Conservation (phyloP, 2,888 invertebrate genomes). For the Cephalotes varians region DNA sequence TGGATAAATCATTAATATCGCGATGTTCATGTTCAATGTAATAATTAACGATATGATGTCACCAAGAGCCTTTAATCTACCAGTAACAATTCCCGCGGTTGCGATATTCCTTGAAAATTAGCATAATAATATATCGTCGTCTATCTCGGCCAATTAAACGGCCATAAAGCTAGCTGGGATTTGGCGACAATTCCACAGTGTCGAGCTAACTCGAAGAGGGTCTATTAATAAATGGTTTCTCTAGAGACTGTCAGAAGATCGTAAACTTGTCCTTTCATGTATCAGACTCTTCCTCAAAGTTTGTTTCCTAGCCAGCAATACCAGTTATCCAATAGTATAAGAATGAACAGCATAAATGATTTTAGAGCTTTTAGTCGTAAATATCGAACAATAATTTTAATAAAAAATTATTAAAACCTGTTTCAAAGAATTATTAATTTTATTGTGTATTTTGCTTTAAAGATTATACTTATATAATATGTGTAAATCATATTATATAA, state of each 20-base stretch:
- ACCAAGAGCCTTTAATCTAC: slow-evolving; percentile 75
- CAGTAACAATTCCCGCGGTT: slow-evolving; percentile 71
- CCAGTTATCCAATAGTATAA: not conserved
- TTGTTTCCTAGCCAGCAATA: slow-evolving; percentile 14
- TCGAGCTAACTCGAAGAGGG: slow-evolving; percentile 76
- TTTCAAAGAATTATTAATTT: not conserved
- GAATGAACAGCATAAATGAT: not conserved
- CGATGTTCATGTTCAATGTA: slow-evolving; percentile 70
- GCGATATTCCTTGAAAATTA: slow-evolving; percentile 78
- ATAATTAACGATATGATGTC: slow-evolving; percentile 77
- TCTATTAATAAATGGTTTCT: slow-evolving; percentile 81
- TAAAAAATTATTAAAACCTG: not conserved
- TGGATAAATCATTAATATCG: slow-evolving; percentile 73
- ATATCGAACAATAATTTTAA: not conserved
- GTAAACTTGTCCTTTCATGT: slow-evolving; percentile 79
- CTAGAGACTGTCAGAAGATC: slow-evolving; percentile 76
- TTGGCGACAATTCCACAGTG: slow-evolving; percentile 71
- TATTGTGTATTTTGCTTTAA: not conserved
- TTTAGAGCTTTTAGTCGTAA: slow-evolving; percentile 3
- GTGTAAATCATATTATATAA: not conserved
- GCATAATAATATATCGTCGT: slow-evolving; percentile 80
- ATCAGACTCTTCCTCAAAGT: slow-evolving; percentile 47
- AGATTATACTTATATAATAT: not conserved
- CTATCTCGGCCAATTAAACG: slow-evolving; percentile 80
- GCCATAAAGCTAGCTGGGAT: slow-evolving; percentile 79